Evolutionary conservation across 2,888 invertebrate species (phyloP).

Genomic region (Rutpela maculata): DNA sequence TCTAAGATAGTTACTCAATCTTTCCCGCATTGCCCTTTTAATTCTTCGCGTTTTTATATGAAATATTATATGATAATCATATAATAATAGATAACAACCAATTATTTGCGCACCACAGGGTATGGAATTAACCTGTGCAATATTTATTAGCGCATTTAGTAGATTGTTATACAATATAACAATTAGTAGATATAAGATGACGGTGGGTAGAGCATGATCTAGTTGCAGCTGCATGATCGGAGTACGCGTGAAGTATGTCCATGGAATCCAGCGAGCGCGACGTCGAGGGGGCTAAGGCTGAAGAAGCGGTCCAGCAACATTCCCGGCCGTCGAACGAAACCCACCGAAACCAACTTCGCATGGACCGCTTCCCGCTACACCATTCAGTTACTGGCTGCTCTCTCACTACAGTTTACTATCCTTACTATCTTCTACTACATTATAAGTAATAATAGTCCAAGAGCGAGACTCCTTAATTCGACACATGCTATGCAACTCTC

Average conservation of each 20-base stretch:
- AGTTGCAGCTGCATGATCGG: slow-evolving; percentile 40
- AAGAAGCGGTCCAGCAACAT: slow-evolving; percentile 66
- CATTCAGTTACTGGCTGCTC: slow-evolving; percentile 30
- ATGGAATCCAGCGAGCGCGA: slow-evolving; percentile 59
- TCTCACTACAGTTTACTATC: slow-evolving; percentile 42
- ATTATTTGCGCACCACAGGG: neutral
- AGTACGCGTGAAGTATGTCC: slow-evolving; percentile 58
- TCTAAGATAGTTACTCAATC: neutral
- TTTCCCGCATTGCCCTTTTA: neutral
- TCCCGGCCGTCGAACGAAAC: slow-evolving; percentile 64
- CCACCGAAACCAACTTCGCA: slow-evolving; percentile 41
- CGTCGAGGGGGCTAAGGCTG: slow-evolving; percentile 61
- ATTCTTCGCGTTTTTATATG: neutral
- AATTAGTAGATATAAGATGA: slow-evolving; percentile 43
- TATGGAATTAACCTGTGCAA: slow-evolving; percentile 9
- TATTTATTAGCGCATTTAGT: slow-evolving; percentile 40
- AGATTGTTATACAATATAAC: slow-evolving; percentile 42
- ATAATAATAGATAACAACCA: neutral
- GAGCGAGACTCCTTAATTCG: no score
- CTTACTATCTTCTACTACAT: slow-evolving; percentile 39
- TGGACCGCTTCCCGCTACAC: slow-evolving; percentile 21
- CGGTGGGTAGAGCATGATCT: slow-evolving; percentile 42
- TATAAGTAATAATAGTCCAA: slow-evolving; percentile 37
- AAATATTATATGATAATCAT: neutral
- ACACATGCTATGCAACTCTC: no score